Base-by-base conservation (phyloP, 2,113 vertebrate species). In the Pseudois nayaur region DNA sequence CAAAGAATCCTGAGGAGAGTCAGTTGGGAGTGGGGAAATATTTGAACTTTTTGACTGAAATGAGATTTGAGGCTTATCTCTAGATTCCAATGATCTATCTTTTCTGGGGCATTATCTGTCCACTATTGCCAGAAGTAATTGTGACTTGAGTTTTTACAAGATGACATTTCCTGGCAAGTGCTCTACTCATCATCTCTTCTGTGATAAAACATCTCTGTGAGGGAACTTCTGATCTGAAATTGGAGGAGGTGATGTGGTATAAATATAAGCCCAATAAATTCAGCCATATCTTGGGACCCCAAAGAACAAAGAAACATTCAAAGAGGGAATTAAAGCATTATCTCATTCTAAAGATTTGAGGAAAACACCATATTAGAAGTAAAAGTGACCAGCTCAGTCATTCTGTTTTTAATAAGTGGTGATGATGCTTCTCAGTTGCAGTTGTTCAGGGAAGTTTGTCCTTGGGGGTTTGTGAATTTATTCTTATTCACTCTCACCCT, bases 141-240 rank as follows among this genome's bases (percentile, higher is more conserved):
- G 87, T 76, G n/a, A 71, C 95, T 76, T 82, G 84, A 84, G 45
- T 33, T 95, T 97, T 95, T 82, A 40, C 23, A 89, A 89, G 54
- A 71, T 89, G 85, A 78, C 50, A 88, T 91, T 95, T 97, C 82
- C 48, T 83, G 78, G 93, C 36, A 89, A 31, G 29, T 45, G 19
- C 43, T 74, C 92, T 89, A 16, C 12, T 92, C 33, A 23, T 85
- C 52, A 10, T 52, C 74, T 96, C 57, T 97, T 71, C 48, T 13
- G 33, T 74, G 92, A 95, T 83, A 91, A 82, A 95, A 88, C 67
- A 89, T 82, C 23, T 82, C 1, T 79, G 74, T 88, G 52, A 94
- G 54, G 52, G 91, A 95, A 91, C 8, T 48, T 95, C 29, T 94
- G 54, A 33, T 96, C 45, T 57, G 71, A 87, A 71, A 86, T 76